A percentile compares a stretch with the other conserved stretches of the same genome.
Evolutionary conservation across 2,797 vertebrate species (phyloP).

Genomic region (Falco berigora): DNA sequence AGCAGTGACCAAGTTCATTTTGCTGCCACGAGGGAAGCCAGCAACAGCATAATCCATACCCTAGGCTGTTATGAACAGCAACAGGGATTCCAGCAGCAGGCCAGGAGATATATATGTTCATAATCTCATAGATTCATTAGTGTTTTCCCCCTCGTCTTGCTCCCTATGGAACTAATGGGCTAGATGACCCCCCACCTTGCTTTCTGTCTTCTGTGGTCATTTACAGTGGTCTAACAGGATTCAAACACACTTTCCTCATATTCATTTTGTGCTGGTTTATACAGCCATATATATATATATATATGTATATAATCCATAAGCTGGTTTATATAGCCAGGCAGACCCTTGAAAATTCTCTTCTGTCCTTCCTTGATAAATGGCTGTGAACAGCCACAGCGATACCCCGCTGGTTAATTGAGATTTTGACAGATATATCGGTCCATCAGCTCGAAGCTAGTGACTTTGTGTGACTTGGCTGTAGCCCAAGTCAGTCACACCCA

Average conservation of each 20-base stretch:
- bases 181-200: neutral
- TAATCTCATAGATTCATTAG: fast-evolving
- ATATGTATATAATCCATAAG: too few relatives aligned
- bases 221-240: neutral
- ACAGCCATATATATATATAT: neutral
- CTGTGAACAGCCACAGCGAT: neutral
- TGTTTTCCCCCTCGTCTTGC: neutral
- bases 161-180: too few relatives aligned
- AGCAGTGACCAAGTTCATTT: neutral
- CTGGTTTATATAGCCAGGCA: neutral
- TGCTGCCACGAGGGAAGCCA: fast-evolving
- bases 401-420: fast-evolving
- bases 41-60: neutral
- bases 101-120: neutral
- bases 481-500: neutral
- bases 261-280: neutral
- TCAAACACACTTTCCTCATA: neutral
- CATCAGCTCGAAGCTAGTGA: neutral
- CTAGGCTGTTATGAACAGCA: neutral
- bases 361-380: fast-evolving
- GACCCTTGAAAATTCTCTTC: neutral
- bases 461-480: neutral
- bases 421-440: neutral
- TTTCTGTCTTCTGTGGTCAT: neutral
- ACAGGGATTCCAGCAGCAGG: neutral